A percentile compares a stretch with the other conserved stretches of the same genome.
Evolutionary conservation across 2,888 invertebrate species (phyloP).

Genomic region (Apamea epomidion): DNA sequence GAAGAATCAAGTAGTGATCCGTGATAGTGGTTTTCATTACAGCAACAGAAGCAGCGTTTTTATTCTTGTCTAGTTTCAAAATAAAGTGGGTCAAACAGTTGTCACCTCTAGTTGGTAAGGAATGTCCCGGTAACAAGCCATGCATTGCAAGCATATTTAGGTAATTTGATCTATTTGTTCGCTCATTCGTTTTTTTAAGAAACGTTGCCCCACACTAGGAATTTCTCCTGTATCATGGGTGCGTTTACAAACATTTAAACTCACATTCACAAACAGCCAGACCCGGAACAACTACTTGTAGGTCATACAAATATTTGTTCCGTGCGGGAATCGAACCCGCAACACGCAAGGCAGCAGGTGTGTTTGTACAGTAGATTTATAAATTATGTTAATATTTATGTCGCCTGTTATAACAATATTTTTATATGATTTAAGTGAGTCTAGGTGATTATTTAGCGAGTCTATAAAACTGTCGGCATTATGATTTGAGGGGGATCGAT

Average conservation of each 20-base stretch:
- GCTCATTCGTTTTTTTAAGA: background rate
- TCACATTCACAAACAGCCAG: no score
- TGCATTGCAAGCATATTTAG: background rate
- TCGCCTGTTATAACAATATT: conserved; percentile 8
- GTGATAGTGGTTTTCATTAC: conserved; percentile 3
- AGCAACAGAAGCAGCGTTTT: background rate
- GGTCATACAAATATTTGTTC: no score
- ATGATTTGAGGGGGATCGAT: conserved; percentile 5
- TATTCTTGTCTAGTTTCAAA: background rate
- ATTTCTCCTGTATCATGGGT: no score
- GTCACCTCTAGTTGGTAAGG: no score
- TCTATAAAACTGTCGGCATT: background rate
- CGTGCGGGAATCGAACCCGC: no score
- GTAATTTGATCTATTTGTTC: background rate
- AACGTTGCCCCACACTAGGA: no score
- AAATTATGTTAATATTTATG: conserved; percentile 4
- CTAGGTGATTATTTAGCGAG: background rate
- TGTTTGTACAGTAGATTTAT: conserved; percentile 2
- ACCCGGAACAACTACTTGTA: no score
- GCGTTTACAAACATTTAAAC: no score
- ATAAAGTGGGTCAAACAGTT: conserved; percentile 1
- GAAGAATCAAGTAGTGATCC: background rate
- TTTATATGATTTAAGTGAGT: conserved; percentile 2
- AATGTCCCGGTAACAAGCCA: no score
- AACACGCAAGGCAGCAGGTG: no score